phyloP scores from a whole-genome alignment of 2,888 invertebrate species.

The Schizotus pectinicornis region DNA sequence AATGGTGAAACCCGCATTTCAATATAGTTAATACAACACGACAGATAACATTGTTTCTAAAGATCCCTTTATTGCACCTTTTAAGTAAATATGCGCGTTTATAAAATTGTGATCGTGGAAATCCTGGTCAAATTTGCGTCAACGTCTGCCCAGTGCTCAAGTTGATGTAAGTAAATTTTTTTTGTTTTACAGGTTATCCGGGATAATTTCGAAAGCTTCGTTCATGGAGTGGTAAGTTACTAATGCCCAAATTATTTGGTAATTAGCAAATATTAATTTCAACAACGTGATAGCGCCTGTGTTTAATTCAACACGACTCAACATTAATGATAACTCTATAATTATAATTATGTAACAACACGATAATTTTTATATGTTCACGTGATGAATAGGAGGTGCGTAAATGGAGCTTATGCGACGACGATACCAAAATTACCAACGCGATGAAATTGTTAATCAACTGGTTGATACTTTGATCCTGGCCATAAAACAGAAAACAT shows the following conservation, averaged over 20 bases:
- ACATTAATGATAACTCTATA: neutral
- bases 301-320: too few relatives aligned
- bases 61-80: constrained; percentile 32
- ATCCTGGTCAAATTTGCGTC: constrained; percentile 1
- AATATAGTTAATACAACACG: constrained; percentile 8
- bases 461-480: too few relatives aligned
- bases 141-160: neutral
- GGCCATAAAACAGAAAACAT: too few relatives aligned
- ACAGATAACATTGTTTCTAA: constrained; percentile 44
- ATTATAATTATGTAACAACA: neutral
- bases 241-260: too few relatives aligned
- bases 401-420: too few relatives aligned
- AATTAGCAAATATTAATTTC: too few relatives aligned
- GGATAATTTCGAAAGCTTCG: constrained; percentile 8
- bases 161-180: constrained; percentile 31
- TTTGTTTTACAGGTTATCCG: constrained; percentile 28
- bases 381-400: too few relatives aligned
- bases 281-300: too few relatives aligned
- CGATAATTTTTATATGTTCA: neutral
- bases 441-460: too few relatives aligned
- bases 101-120: constrained; percentile 8
- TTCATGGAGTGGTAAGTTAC: constrained; percentile 36
- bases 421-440: too few relatives aligned
- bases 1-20: constrained; percentile 3
- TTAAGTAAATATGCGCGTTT: constrained; percentile 30